A percentile compares a stretch with the other conserved stretches of the same genome.
Conservation (phyloP, 2,113 vertebrate genomes). For the Melanotaenia duboulayi region DNA sequence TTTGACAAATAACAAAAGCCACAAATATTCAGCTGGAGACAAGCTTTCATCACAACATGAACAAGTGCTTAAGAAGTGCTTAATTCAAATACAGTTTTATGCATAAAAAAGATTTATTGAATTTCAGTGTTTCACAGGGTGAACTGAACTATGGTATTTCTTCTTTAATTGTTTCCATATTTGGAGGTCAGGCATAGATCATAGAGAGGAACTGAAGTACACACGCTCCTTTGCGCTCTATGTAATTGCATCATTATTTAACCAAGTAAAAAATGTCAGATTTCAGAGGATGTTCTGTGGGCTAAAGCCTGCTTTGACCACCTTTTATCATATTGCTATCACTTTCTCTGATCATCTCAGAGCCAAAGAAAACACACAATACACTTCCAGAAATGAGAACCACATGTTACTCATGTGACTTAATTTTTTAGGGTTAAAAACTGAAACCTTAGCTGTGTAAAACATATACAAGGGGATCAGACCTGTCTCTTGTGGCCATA, state of each 20-base stretch:
- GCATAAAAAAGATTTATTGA: constrained; percentile 30
- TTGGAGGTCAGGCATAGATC: constrained; percentile 61
- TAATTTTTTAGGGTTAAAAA: constrained; percentile 65
- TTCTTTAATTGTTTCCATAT: constrained; percentile 62
- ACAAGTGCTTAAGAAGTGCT: constrained; percentile 36
- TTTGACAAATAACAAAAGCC: not conserved
- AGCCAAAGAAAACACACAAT: constrained; percentile 76
- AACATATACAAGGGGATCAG: constrained; percentile 61
- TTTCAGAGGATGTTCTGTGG: constrained; percentile 53
- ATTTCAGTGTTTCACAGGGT: constrained; percentile 11
- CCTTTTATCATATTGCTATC: constrained; percentile 73
- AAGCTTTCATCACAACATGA: constrained; percentile 31
- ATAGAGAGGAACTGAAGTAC: constrained; percentile 31
- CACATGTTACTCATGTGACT: constrained; percentile 73
- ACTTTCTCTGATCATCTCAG: constrained; percentile 56
- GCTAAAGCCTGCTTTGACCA: constrained; percentile 66
- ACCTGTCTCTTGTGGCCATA: constrained; percentile 45
- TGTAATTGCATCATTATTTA: constrained; percentile 68
- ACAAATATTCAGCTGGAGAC: constrained; percentile 10
- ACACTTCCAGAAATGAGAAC: constrained; percentile 71
- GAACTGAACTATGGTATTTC: constrained; percentile 31
- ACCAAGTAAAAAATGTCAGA: constrained; percentile 55
- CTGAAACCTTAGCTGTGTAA: constrained; percentile 64
- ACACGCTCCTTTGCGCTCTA: constrained; percentile 21
- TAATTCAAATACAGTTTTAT: constrained; percentile 29